These are phyloP conservation scores for Blennius ocellaris DNA, from an alignment of 2,113 vertebrate genomes.

Conservation along the genomic window DNA sequence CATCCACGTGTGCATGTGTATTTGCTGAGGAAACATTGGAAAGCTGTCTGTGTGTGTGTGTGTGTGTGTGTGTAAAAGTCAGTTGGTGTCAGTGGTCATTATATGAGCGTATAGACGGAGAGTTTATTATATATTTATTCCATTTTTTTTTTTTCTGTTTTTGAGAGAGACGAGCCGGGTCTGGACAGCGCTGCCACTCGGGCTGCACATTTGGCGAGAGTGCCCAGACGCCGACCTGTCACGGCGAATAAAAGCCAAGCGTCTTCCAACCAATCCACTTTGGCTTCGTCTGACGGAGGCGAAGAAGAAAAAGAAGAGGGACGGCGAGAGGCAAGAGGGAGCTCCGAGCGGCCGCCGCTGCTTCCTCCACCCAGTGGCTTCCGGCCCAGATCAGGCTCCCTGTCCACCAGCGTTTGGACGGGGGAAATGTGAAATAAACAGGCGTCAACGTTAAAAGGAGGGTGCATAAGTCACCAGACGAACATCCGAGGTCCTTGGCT, in stretches of 20 bases:
- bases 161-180: slow-evolving; percentile 1
- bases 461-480: slow-evolving; percentile 27
- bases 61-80: slow-evolving; percentile 4
- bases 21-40: slow-evolving; percentile 16
- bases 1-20: background rate
- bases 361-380: slow-evolving; percentile 15
- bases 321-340: slow-evolving; percentile 14
- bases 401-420: slow-evolving; percentile 56
- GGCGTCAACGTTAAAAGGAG: slow-evolving; percentile 30
- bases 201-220: slow-evolving; percentile 45
- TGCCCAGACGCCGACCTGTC: slow-evolving; percentile 33
- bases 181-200: slow-evolving; percentile 7
- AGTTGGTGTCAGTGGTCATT: slow-evolving; percentile 19
- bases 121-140: slow-evolving; percentile 10
- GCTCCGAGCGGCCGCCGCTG: no score
- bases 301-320: slow-evolving; percentile 1
- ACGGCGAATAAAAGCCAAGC: slow-evolving; percentile 54
- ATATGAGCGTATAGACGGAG: background rate
- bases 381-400: slow-evolving; percentile 46
- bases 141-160: background rate
- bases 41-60: background rate
- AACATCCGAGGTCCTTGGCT: slow-evolving; percentile 5
- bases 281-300: slow-evolving; percentile 34
- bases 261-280: slow-evolving; percentile 39
- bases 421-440: no score